Percentiles rank a stretch among this genome's conserved stretches.
Conservation (phyloP, 2,113 vertebrate species). For the Dolichotis patagonum region DNA sequence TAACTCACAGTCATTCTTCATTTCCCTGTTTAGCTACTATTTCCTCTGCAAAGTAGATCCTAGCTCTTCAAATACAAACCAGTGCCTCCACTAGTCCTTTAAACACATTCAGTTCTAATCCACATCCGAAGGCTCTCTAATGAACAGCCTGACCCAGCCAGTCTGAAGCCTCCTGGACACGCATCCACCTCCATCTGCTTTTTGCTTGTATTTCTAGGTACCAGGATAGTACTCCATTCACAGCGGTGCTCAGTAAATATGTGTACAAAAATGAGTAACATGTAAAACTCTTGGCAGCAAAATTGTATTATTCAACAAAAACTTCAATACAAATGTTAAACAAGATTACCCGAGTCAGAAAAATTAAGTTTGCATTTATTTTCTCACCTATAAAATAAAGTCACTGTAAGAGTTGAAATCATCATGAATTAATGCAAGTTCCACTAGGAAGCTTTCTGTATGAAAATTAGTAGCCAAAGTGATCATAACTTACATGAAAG, state of each 20-base stretch:
- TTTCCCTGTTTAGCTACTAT: not conserved
- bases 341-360: not conserved
- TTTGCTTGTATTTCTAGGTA: not conserved
- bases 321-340: not conserved
- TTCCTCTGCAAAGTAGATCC: not conserved
- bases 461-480: not conserved
- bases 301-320: not conserved
- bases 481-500: not conserved
- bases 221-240: not conserved
- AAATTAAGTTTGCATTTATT: not conserved
- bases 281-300: not conserved
- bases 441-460: not conserved
- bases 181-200: not conserved
- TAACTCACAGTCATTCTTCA: not conserved
- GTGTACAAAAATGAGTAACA: not conserved
- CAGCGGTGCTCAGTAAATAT: not conserved
- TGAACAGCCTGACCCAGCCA: not conserved
- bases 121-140: not conserved
- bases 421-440: not conserved
- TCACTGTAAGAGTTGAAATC: not conserved
- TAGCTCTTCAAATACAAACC: not conserved
- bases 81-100: not conserved
- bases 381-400: not conserved
- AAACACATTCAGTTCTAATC: fast-evolving
- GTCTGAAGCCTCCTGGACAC: not conserved